Conservation (phyloP, 2,113 vertebrate species). For the Colinus virginianus region DNA sequence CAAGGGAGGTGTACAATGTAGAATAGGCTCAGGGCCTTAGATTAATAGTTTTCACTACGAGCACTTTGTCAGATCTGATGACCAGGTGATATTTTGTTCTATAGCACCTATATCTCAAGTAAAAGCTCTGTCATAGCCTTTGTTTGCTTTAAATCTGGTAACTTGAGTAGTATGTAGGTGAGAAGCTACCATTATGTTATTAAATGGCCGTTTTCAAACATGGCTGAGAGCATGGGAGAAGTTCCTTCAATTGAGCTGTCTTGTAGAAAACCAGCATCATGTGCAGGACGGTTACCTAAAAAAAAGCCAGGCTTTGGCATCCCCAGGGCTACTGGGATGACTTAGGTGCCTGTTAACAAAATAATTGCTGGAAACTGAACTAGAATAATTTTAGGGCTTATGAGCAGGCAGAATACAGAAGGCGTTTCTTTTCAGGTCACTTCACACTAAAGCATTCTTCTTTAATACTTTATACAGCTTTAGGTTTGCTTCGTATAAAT, state of each 20-base stretch:
- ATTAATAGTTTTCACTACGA: not conserved
- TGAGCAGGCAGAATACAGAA: not conserved
- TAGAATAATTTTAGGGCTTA: not conserved
- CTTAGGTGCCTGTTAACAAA: not conserved
- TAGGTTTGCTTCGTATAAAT: not conserved
- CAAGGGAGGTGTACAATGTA: not conserved
- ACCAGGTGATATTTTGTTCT: not conserved
- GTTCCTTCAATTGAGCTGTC: not conserved
- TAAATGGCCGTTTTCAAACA: not conserved
- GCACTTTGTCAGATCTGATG: not conserved
- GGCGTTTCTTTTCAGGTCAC: not conserved
- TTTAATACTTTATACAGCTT: not conserved
- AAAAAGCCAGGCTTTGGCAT: not conserved
- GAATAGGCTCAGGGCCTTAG: not conserved
- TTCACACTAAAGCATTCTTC: not conserved
- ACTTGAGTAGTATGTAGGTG: too few relatives aligned
- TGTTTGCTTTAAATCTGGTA: too few relatives aligned
- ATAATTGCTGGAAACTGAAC: not conserved
- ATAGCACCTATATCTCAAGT: too few relatives aligned
- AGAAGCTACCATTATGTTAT: not conserved
- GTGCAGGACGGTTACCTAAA: not conserved
- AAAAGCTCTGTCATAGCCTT: too few relatives aligned
- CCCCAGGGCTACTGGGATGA: not conserved
- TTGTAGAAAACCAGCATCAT: accelerated
- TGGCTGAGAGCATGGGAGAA: accelerated